A percentile compares a stretch with the other conserved stretches of the same genome.
Conservation (phyloP, 53 echinoderm and acorn worm genomes). For the Henricia sp. region DNA sequence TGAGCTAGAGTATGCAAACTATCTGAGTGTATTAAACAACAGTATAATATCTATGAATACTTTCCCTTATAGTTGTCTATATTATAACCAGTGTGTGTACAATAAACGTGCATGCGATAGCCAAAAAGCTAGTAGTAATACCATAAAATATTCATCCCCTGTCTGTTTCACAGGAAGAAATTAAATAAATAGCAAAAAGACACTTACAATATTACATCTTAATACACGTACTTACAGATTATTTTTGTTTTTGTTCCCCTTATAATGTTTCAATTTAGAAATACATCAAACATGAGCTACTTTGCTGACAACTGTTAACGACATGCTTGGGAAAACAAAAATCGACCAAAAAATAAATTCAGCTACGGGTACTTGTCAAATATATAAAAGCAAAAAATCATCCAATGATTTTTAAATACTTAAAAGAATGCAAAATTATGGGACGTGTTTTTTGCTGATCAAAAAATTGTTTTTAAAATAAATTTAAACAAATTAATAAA, state of each 20-base stretch:
- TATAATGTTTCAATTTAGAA: not conserved
- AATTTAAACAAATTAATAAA: no score
- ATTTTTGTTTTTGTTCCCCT: not conserved
- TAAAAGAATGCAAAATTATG: no score
- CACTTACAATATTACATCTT: constrained; percentile 26
- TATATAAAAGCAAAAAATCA: constrained; percentile 20
- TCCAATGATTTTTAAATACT: not conserved
- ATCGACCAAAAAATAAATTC: not conserved
- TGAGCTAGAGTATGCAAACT: constrained; percentile 45
- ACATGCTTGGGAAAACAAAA: not conserved
- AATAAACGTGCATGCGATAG: constrained; percentile 18
- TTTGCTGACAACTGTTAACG: not conserved
- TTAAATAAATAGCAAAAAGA: constrained; percentile 21
- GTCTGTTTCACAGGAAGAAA: constrained; percentile 42
- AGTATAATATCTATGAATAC: constrained; percentile 52
- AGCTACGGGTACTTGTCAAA: not conserved
- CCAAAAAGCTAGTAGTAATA: constrained; percentile 5
- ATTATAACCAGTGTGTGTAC: constrained; percentile 34
- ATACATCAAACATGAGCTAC: constrained; percentile 39
- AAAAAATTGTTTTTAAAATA: no score
- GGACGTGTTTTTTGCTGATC: no score
- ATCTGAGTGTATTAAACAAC: constrained; percentile 24
- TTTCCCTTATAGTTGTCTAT: constrained; percentile 49
- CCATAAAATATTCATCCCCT: not conserved
- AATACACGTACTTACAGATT: constrained; percentile 14